Conservation (phyloP, 2,797 vertebrate genomes). For the Pristis pectinata region DNA sequence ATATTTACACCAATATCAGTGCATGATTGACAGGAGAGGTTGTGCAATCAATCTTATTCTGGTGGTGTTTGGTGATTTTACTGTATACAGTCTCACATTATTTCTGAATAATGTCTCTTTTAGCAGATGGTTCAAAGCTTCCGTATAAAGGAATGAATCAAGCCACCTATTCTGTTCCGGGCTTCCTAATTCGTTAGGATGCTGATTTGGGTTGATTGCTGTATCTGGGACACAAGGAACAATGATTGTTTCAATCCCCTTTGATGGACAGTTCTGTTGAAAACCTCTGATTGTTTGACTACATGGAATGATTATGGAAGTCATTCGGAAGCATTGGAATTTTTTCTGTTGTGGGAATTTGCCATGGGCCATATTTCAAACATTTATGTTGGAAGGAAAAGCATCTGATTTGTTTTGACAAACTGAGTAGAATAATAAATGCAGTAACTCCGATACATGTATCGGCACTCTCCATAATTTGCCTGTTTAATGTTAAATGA, state of each 20-base stretch:
- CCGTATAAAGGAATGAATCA: background rate
- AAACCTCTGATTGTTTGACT: background rate
- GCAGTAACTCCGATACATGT: background rate
- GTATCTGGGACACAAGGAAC: background rate
- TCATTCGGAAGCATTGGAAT: background rate
- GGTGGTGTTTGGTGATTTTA: background rate
- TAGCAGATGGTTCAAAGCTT: background rate
- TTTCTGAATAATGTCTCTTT: background rate
- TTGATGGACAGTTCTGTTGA: background rate
- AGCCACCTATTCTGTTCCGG: background rate
- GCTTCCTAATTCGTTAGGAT: background rate
- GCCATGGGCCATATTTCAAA: background rate
- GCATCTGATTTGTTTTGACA: background rate
- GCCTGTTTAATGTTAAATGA: background rate
- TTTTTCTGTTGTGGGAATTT: background rate
- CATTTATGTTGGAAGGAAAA: background rate
- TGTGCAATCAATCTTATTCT: background rate
- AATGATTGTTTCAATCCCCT: background rate
- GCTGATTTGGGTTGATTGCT: background rate
- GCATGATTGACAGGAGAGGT: background rate
- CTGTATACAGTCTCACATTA: background rate
- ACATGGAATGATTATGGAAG: background rate
- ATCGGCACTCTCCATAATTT: background rate
- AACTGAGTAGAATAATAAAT: background rate
- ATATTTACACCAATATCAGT: background rate